Conservation (phyloP, 2,888 invertebrate species). For the Calameuta idolon region DNA sequence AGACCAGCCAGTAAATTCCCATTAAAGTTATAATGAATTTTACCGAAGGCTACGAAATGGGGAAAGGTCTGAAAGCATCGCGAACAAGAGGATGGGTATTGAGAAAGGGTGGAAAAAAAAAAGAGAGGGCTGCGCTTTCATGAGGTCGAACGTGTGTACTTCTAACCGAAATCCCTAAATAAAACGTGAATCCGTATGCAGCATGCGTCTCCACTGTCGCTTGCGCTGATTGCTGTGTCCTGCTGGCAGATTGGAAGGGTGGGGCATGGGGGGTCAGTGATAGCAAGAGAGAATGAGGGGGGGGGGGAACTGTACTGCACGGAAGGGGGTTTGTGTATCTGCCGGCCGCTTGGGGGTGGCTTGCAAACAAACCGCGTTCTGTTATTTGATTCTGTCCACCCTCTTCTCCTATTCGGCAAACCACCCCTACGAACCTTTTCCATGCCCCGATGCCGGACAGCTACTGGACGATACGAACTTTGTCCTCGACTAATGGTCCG, state of each 20-base stretch:
- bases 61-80: slow-evolving; percentile 9
- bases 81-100: too few species aligned
- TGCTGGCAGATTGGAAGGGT: slow-evolving; percentile 39
- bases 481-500: too few species aligned
- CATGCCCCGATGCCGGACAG: slow-evolving; percentile 27
- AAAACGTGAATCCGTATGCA: slow-evolving; percentile 51
- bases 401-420: slow-evolving; percentile 36
- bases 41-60: slow-evolving; percentile 24
- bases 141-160: slow-evolving; percentile 29
- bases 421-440: slow-evolving; percentile 35
- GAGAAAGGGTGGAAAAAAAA: neutral
- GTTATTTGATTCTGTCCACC: slow-evolving; percentile 56
- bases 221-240: slow-evolving; percentile 52
- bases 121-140: neutral
- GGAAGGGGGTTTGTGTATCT: slow-evolving; percentile 30
- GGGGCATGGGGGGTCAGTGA: slow-evolving; percentile 14
- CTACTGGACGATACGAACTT: neutral
- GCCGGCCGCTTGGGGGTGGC: slow-evolving; percentile 44
- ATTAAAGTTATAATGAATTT: slow-evolving; percentile 49
- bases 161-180: slow-evolving; percentile 47
- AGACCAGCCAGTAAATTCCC: slow-evolving; percentile 37
- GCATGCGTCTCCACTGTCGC: slow-evolving; percentile 41
- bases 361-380: slow-evolving; percentile 59
- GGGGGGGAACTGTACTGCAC: slow-evolving; percentile 27
- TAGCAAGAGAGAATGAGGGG: slow-evolving; percentile 6